Evolutionary conservation across 2,797 vertebrate genomes (phyloP), one percentile per base, ranked within the genome.

Genomic region (Podarcis siculus): DNA sequence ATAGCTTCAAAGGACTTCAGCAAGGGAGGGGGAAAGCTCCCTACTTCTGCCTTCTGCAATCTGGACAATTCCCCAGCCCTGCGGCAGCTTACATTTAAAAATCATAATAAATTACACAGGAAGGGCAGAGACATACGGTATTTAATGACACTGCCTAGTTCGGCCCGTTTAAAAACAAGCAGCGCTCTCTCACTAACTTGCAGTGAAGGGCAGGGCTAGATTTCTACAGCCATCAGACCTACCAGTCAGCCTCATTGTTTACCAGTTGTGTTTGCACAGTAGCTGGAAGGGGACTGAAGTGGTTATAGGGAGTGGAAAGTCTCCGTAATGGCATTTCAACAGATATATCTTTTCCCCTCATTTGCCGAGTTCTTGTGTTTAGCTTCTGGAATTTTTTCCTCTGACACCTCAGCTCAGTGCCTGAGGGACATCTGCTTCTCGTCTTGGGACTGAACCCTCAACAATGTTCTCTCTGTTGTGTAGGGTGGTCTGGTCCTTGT

Each of bases 281-380:
- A 58, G 79, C n/a, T 86, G 15, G 12, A 39, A 75, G 25, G 49
- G 25, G 55, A 58, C 15, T 19, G 32, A 58, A 55, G 13, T 3
- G 42, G 42, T 69, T 71, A 79, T 69, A 71, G 42, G 13, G 66
- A 86, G 42, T 71, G 76, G 76, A 86, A 86, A 79, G n/a, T 79
- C 77, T 37, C 77, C 10, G 1, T 79, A 23, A 71, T 79, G 23
- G 25, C 30, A 4, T 35, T 79, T 55, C 42, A 79, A 12, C 15
- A 30, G 23, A 69, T 5, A 9, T 4, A 8, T 25, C 23, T 58
- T 79, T 39, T 15, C 45, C 49, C 66, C n/a, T 58, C 32, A 55
- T 79, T 58, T 58, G 58, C 61, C 42, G 15, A 79, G 23, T 72
- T 30, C n/a, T 69, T 79, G 85, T 27, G 9, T 32, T 58, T 49